Conservation (phyloP, 1,140 invertebrate species). For the Thaumetopoea pityocampa region DNA sequence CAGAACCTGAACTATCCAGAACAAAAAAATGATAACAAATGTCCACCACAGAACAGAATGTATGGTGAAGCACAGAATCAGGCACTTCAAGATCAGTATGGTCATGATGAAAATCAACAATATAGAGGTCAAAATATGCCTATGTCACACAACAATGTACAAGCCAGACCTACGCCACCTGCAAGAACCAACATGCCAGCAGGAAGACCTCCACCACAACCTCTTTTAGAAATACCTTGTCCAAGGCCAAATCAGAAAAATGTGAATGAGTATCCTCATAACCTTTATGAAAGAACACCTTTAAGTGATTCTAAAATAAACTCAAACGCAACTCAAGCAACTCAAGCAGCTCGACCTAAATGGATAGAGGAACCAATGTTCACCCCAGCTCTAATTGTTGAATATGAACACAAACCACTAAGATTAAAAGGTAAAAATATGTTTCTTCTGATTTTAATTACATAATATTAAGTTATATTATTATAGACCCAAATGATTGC, state of each 20-base stretch:
- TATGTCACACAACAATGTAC: constrained; percentile 11
- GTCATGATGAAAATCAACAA: constrained; percentile 30
- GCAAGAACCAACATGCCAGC: constrained; percentile 15
- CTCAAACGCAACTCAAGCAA: constrained; percentile 20
- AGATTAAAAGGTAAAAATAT: constrained; percentile 62
- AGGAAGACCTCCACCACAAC: constrained; percentile 15
- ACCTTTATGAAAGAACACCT: constrained; percentile 21
- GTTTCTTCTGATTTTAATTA: constrained; percentile 13
- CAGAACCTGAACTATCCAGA: constrained; percentile 19
- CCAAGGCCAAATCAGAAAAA: constrained; percentile 13
- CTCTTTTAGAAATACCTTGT: constrained; percentile 18
- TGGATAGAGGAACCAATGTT: constrained; percentile 67
- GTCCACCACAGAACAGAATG: constrained; percentile 15
- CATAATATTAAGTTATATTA: constrained; percentile 5
- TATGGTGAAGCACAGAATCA: constrained; percentile 20
- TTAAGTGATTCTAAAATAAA: constrained; percentile 16
- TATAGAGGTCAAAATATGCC: constrained; percentile 22
- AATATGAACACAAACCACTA: constrained; percentile 82
- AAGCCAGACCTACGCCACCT: constrained; percentile 6
- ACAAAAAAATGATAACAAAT: constrained; percentile 15
- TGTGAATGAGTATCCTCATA: constrained; percentile 23
- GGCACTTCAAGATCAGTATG: constrained; percentile 25
- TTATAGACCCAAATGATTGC: neutral
- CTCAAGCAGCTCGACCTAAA: constrained; percentile 30
- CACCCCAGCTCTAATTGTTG: constrained; percentile 79